Base-by-base conservation (phyloP, 1,140 invertebrate genomes). In the Arion vulgaris region DNA sequence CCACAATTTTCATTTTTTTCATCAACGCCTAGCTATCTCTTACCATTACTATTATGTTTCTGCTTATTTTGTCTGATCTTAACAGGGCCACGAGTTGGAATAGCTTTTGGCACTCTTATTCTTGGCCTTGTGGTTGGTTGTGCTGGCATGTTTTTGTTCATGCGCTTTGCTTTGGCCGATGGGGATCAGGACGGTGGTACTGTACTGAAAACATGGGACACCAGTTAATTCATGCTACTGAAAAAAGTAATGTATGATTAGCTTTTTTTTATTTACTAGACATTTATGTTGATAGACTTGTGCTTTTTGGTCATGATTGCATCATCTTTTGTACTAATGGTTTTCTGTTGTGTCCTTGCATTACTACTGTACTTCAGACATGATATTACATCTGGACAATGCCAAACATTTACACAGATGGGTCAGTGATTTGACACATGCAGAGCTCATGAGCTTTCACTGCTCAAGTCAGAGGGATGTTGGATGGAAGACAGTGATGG, bases 181-280 rank as follows among this genome's bases (percentile, higher is more conserved):
- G 62, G 62, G 1, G 71, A 73, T 32, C 41, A 73, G 28, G 71
- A 23, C n/a, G 71, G 23, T 19, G 41, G 2, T 41, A n/a, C 9
- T 39, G 23, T 41, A 38, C 36, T 73, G 19, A 73, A 73, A 41
- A 73, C 36, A 39, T 73, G 71, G 71, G 71, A 73, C 36, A n/a
- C n/a, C n/a, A 45, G 28, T 41, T 41, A 73, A 11, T 41, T 15
- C 26, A 15, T 57, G 53, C 26, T 23, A 4, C 19, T 57, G 15
- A 57, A 19, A 19, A 57, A 57, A 7, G 41, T 45, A 45, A 45
- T 45, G 41, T n/a, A n/a, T 45, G 41, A 45, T 7, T 45, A 45
- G 41, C 5, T 7, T 57, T 57, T 57, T 57, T 23, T 23, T 2
- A 23, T 11, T 49, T 11, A 49, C 9, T 9, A 49, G 9, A n/a